Evolutionary conservation across 1,140 invertebrate species (phyloP), one percentile per base, ranked within the genome.

Genomic region (Drosophila malerkotliana): DNA sequence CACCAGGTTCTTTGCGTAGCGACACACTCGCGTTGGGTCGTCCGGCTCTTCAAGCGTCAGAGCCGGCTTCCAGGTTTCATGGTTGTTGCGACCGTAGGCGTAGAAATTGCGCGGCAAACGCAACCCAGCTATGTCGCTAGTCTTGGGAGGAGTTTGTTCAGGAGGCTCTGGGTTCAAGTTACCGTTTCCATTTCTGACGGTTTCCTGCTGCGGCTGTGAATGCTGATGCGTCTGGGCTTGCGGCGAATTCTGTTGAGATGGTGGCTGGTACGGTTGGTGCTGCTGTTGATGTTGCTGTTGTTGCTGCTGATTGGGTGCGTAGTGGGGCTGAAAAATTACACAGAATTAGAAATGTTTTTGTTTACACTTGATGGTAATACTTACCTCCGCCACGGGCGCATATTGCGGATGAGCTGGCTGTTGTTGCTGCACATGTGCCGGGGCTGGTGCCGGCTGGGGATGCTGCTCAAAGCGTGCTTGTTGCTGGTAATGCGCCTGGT

Each of bases 51-150:
- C 91, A 0, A 92, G 63, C 18, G 79, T 91, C 15, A 92, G 21
- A 12, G 87, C 82, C n/a, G 84, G 90, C 56, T 90, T 91, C 91
- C 91, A 92, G 24, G 79, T 83, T 62, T 92, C 91, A 59, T 91
- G 76, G 45, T 91, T 91, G 57, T 92, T 92, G 30, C 78, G 85
- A 14, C 82, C 84, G 45, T 79, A 90, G 0, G 77, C 58, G 37
- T 87, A 75, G 56, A 92, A 92, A 67, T 91, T 91, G 14, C 77
- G 76, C 9, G 91, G 90, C 39, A 79, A 71, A 7, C 73, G 77
- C 14, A 90, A 51, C 3, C 80, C 77, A 6, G 39, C 45, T 8
- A 90, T 63, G 30, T 88, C 72, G 10, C 32, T 52, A 4, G 32
- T 4, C 7, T 30, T 34, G 8, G 51, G 41, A 28, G 60, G 28